Percentiles rank a stretch among this genome's conserved stretches.
Conservation (phyloP, 1,140 invertebrate genomes). For the Drosophila virilis region DNA sequence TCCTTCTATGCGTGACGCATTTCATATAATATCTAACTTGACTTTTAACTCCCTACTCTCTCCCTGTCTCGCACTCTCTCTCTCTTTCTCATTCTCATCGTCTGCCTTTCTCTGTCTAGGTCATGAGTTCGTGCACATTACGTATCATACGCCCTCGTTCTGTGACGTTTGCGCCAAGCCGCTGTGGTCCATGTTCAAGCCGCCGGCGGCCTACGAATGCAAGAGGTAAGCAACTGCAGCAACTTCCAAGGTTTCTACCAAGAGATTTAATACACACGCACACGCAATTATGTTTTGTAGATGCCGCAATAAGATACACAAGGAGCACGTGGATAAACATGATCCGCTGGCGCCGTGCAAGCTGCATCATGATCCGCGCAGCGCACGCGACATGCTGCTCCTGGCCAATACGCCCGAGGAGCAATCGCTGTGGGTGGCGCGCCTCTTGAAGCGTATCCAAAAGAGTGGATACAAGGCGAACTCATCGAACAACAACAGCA, state of each 20-base stretch:
- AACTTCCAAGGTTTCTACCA: too few species aligned
- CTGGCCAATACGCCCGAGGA: slow-evolving; percentile 93
- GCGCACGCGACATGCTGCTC: slow-evolving; percentile 95
- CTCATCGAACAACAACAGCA: slow-evolving; percentile 87
- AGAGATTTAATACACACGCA: neutral
- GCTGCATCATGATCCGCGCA: slow-evolving; percentile 96
- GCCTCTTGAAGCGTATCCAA: slow-evolving; percentile 96
- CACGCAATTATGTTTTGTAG: slow-evolving; percentile 84
- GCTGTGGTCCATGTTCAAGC: slow-evolving; percentile 98
- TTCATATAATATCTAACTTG: too few species aligned
- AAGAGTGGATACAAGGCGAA: slow-evolving; percentile 96
- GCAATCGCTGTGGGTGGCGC: slow-evolving; percentile 96
- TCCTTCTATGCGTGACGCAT: too few species aligned
- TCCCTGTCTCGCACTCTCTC: neutral
- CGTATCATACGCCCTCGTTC: slow-evolving; percentile 98
- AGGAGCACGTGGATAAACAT: slow-evolving; percentile 96
- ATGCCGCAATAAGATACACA: slow-evolving; percentile 98
- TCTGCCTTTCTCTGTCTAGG: slow-evolving; percentile 85
- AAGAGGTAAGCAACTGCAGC: slow-evolving; percentile 87
- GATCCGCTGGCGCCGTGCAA: slow-evolving; percentile 94
- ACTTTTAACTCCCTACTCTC: too few species aligned
- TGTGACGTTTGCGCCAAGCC: slow-evolving; percentile 99
- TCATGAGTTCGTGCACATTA: slow-evolving; percentile 98
- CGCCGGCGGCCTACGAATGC: slow-evolving; percentile 98
- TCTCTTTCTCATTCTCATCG: neutral